Percentiles rank a stretch among this genome's conserved stretches.
These are phyloP conservation scores for Tyria jacobaeae DNA, from an alignment of 2,888 invertebrate genomes.

Conservation along the genomic window DNA sequence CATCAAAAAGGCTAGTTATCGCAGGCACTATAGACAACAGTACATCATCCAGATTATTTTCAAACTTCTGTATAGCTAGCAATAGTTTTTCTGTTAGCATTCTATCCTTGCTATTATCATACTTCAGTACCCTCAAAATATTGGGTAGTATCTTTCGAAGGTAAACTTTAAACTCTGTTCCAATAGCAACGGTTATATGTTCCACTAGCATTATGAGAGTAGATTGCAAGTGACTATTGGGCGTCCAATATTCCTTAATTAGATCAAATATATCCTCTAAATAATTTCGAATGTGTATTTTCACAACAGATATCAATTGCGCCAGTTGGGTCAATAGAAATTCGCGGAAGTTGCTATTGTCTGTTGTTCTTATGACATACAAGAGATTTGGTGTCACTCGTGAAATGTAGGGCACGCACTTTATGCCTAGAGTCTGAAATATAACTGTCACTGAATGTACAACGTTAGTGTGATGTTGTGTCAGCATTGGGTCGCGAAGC, in stretches of 20 bases:
- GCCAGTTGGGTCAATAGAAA: slow-evolving; percentile 98
- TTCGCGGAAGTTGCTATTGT: slow-evolving; percentile 92
- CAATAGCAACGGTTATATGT: slow-evolving; percentile 96
- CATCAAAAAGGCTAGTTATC: slow-evolving; percentile 96
- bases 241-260: slow-evolving; percentile 97
- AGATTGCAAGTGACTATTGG: slow-evolving; percentile 93
- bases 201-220: slow-evolving; percentile 96
- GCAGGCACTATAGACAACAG: slow-evolving; percentile 97
- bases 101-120: slow-evolving; percentile 95
- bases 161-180: slow-evolving; percentile 98
- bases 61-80: slow-evolving; percentile 96
- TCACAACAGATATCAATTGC: slow-evolving; percentile 96
- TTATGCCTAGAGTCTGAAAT: slow-evolving; percentile 97
- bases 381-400: slow-evolving; percentile 96
- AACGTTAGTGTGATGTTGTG: slow-evolving; percentile 97
- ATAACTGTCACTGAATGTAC: slow-evolving; percentile 98
- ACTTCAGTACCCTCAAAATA: slow-evolving; percentile 95
- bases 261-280: slow-evolving; percentile 97
- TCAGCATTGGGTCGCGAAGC: slow-evolving; percentile 95
- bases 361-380: slow-evolving; percentile 95
- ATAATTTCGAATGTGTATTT: slow-evolving; percentile 98
- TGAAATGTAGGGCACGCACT: slow-evolving; percentile 96
- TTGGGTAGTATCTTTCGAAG: slow-evolving; percentile 97
- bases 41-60: slow-evolving; percentile 98
- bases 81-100: slow-evolving; percentile 94